Percentiles rank a stretch among this genome's conserved stretches.
Conservation (phyloP, 2,113 vertebrate species). For the Heterotilapia buettikoferi region DNA sequence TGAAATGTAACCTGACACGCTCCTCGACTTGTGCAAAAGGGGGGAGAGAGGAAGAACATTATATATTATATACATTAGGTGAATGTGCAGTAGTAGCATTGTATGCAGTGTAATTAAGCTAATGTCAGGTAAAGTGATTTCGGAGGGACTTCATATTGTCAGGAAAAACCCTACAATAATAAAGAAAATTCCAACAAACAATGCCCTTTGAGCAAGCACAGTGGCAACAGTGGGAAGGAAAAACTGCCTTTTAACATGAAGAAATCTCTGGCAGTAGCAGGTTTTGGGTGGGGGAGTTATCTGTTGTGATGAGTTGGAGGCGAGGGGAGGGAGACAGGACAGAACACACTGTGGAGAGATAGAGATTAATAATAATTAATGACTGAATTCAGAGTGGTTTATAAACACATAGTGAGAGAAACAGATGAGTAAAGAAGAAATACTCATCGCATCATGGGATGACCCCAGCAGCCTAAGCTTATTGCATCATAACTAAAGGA, state of each 20-base stretch:
- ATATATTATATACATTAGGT: background rate
- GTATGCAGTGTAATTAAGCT: background rate
- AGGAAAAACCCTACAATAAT: background rate
- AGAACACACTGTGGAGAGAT: background rate
- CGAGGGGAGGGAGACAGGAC: background rate
- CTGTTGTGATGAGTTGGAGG: background rate
- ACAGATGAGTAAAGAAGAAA: background rate
- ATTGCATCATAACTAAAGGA: background rate
- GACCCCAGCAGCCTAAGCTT: background rate
- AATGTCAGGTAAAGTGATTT: background rate
- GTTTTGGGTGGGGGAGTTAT: background rate
- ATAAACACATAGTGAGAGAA: background rate
- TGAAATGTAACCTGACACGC: background rate
- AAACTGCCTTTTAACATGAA: background rate
- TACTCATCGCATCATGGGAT: rapidly evolving
- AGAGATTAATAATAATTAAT: background rate
- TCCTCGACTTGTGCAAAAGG: background rate
- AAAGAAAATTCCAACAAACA: background rate
- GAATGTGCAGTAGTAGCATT: background rate
- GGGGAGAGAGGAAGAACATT: background rate
- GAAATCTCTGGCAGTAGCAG: background rate
- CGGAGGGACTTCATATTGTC: background rate
- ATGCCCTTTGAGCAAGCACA: background rate
- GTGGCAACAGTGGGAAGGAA: background rate
- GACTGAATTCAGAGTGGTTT: background rate